phyloP scores from a whole-genome alignment of 2,888 invertebrate genomes.

The Escarpia spicata region DNA sequence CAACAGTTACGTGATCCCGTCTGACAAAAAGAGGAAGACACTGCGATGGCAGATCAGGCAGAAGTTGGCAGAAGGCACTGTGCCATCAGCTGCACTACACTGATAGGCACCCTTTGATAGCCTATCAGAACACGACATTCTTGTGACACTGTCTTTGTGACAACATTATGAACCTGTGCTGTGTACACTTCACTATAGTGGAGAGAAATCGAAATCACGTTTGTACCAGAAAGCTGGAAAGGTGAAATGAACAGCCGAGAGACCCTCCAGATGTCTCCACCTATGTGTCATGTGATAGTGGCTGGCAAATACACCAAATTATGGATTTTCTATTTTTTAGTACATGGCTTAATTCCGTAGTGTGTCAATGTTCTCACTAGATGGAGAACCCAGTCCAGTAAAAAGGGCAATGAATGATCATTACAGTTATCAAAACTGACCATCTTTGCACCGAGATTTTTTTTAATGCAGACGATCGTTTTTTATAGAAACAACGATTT shows the following conservation, averaged over 20 bases:
- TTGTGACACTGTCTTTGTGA: neutral
- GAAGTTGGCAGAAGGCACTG: slow-evolving; percentile 58
- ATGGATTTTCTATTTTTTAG: too few relatives aligned
- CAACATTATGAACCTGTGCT: neutral
- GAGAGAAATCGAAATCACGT: neutral
- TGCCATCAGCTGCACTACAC: slow-evolving; percentile 51
- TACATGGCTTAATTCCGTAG: too few relatives aligned
- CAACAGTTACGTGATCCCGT: slow-evolving; percentile 61
- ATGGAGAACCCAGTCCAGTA: neutral
- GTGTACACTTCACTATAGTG: neutral
- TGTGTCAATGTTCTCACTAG: neutral
- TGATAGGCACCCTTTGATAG: slow-evolving; percentile 20
- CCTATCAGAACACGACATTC: neutral
- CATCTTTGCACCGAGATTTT: too few relatives aligned
- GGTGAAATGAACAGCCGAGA: too few relatives aligned
- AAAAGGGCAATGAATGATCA: too few relatives aligned
- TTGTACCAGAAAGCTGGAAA: neutral
- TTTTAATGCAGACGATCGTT: too few relatives aligned
- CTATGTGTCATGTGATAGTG: too few relatives aligned
- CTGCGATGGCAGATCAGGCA: slow-evolving; percentile 62
- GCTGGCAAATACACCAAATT: too few relatives aligned
- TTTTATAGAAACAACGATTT: too few relatives aligned
- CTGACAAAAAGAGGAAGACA: slow-evolving; percentile 60
- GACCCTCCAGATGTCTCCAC: too few relatives aligned
- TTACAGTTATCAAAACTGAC: too few relatives aligned